Conservation (phyloP, 2,797 vertebrate genomes). For the Geotrypetes seraphini region DNA sequence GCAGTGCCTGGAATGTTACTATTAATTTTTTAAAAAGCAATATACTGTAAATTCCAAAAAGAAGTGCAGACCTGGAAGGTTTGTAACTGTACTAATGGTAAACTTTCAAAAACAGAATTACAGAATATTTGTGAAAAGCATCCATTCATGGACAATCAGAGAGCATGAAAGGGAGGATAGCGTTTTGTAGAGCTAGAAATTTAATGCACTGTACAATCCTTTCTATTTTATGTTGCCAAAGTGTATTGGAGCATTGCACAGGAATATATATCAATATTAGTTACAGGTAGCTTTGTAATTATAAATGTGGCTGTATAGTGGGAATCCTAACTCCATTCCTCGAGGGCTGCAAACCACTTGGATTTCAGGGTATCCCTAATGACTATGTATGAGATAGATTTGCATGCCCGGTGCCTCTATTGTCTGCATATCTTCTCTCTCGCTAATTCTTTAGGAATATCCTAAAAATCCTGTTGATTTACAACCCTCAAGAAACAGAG, state of each 20-base stretch:
- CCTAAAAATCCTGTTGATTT: too few species aligned
- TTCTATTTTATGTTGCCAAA: constrained; percentile 49
- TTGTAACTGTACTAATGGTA: constrained; percentile 38
- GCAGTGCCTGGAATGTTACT: constrained; percentile 56
- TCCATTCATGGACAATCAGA: constrained; percentile 45
- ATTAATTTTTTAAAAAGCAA: constrained; percentile 39
- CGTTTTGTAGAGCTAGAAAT: constrained; percentile 41
- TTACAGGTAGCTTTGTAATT: constrained; percentile 46
- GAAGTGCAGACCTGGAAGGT: constrained; percentile 34
- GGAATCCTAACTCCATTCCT: too few species aligned
- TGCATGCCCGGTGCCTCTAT: too few species aligned
- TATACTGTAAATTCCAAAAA: constrained; percentile 54
- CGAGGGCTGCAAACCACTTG: too few species aligned
- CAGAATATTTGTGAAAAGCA: background rate
- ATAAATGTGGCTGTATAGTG: too few species aligned
- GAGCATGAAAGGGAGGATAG: constrained; percentile 17
- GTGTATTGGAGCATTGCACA: constrained; percentile 46
- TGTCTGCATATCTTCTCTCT: too few species aligned
- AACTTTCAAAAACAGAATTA: constrained; percentile 13
- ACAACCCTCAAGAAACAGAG: too few species aligned
- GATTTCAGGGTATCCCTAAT: too few species aligned
- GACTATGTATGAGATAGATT: too few species aligned
- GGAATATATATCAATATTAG: constrained; percentile 36
- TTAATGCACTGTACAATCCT: constrained; percentile 50
- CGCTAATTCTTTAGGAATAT: too few species aligned